Evolutionary conservation across 2,888 invertebrate genomes (phyloP).

Genomic region (Eupithecia pulchellata): DNA sequence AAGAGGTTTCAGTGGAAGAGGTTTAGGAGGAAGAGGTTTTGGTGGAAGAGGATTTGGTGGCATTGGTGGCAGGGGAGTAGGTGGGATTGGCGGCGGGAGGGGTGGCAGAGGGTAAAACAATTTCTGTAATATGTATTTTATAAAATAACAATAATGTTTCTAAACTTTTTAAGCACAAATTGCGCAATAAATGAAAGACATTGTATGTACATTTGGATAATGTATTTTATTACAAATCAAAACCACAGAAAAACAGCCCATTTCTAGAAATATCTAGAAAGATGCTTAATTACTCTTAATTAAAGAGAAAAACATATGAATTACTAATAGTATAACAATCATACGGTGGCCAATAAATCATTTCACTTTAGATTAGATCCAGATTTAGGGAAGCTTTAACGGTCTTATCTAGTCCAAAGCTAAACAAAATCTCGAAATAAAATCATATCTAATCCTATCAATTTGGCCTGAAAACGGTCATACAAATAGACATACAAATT

Average conservation of each 20-base stretch:
- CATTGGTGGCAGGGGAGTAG: constrained; percentile 17
- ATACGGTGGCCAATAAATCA: too few relatives aligned
- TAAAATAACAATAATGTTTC: background rate
- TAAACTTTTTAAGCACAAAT: background rate
- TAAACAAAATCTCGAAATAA: background rate
- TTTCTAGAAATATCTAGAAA: background rate
- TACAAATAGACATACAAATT: background rate
- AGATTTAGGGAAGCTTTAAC: constrained; percentile 37
- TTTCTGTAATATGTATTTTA: constrained; percentile 15
- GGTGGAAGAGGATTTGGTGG: constrained; percentile 40
- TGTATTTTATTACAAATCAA: background rate
- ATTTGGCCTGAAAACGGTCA: background rate
- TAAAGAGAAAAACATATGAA: background rate
- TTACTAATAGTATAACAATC: too few relatives aligned
- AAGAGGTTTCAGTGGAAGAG: background rate
- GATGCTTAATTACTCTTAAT: background rate
- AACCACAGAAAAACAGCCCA: background rate
- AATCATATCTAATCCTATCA: background rate
- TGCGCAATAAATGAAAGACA: background rate
- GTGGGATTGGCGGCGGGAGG: constrained; percentile 3
- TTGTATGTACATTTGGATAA: background rate
- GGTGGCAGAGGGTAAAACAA: constrained; percentile 31
- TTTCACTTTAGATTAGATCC: too few relatives aligned
- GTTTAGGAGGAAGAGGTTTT: constrained; percentile 52
- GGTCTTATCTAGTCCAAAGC: background rate